A percentile compares a stretch with the other conserved stretches of the same genome.
phyloP scores from a whole-genome alignment of 2,888 invertebrate species.

The Platycheirus rosarum region DNA sequence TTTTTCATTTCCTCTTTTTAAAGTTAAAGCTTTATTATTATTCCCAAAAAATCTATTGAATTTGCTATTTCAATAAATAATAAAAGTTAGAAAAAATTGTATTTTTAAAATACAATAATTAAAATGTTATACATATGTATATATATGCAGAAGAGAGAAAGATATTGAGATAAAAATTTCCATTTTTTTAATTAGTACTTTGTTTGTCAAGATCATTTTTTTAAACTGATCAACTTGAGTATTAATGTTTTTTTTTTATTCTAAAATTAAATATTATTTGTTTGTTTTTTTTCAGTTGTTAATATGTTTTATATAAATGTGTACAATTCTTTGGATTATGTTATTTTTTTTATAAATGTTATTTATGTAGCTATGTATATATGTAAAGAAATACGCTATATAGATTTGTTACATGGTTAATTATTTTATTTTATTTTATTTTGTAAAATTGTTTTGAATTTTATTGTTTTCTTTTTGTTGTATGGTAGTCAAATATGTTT shows the following conservation, averaged over 20 bases:
- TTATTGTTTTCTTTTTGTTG: constrained; percentile 50
- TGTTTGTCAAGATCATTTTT: constrained; percentile 8
- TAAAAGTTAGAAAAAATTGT: constrained; percentile 28
- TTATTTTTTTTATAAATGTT: constrained; percentile 42
- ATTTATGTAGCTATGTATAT: constrained; percentile 69
- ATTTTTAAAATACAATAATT: constrained; percentile 53
- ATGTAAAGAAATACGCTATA: constrained; percentile 54
- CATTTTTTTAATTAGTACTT: constrained; percentile 10
- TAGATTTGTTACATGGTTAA: constrained; percentile 58
- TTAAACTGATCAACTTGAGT: constrained; percentile 44
- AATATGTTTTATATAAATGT: constrained; percentile 66
- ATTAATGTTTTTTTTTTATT: constrained; percentile 41
- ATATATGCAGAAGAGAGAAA: constrained; percentile 15
- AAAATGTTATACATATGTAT: constrained; percentile 8
- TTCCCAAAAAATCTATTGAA: constrained; percentile 19
- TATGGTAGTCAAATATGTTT: constrained; percentile 75
- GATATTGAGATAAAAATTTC: constrained; percentile 23
- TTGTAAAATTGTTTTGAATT: constrained; percentile 53
- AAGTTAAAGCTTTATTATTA: constrained; percentile 29
- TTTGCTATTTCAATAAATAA: constrained; percentile 33
- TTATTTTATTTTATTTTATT: constrained; percentile 49
- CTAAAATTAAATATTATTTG: constrained; percentile 8
- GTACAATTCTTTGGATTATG: constrained; percentile 73
- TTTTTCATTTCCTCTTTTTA: background rate
- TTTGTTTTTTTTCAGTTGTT: constrained; percentile 36